phyloP scores from a whole-genome alignment of 2,113 vertebrate genomes.

The Nanorana parkeri region DNA sequence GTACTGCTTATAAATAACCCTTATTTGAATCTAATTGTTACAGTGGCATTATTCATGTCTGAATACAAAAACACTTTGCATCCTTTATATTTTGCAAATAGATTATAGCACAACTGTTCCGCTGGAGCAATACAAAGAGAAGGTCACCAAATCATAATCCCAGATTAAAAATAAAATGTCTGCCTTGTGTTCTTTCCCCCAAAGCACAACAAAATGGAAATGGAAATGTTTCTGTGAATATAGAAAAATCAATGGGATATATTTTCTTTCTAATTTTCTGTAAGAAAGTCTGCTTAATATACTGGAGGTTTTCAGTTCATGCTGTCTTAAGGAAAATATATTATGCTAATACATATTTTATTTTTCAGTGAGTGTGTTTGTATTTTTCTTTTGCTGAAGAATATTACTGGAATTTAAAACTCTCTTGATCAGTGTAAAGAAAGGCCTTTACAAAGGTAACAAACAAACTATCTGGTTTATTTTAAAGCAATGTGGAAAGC shows the following conservation, averaged over 20 bases:
- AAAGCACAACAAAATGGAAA: slow-evolving; percentile 9
- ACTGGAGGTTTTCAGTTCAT: no score
- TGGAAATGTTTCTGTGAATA: no score
- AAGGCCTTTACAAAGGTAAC: no score
- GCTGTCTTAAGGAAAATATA: no score
- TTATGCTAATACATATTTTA: no score
- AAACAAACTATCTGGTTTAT: no score
- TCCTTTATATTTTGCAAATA: slow-evolving; percentile 8
- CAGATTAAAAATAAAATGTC: slow-evolving; percentile 8
- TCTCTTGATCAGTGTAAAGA: no score
- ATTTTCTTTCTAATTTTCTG: background rate
- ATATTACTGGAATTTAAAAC: no score
- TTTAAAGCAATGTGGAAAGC: no score
- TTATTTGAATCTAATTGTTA: slow-evolving; percentile 36
- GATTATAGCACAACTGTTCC: background rate
- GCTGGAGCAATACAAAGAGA: background rate
- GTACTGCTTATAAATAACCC: slow-evolving; percentile 27
- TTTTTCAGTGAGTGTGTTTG: no score
- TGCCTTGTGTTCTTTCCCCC: background rate
- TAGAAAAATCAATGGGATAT: background rate
- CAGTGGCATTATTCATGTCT: slow-evolving; percentile 7
- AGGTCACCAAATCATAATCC: slow-evolving; percentile 20
- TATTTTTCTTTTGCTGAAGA: no score
- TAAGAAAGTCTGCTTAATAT: background rate
- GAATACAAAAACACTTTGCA: background rate